These are phyloP conservation scores for Lepetodrilus schrolli DNA, from an alignment of 2,888 invertebrate genomes.

Conservation along the genomic window DNA sequence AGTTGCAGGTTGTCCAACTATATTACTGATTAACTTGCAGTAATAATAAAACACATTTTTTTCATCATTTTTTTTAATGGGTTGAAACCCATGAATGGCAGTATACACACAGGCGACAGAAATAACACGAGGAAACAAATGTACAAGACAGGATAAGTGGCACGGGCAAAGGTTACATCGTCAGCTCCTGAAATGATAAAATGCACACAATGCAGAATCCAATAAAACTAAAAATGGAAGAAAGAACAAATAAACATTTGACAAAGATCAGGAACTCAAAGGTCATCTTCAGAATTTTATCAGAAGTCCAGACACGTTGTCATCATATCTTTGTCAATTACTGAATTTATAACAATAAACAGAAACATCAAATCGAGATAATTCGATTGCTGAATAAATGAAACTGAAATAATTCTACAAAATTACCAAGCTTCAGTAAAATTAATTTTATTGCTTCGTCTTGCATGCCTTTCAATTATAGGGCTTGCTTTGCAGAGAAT, in stretches of 20 bases:
- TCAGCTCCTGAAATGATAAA: slow-evolving; percentile 48
- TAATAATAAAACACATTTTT: no score
- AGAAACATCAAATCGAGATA: no score
- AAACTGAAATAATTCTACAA: no score
- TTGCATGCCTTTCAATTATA: no score
- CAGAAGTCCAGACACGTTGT: slow-evolving; percentile 22
- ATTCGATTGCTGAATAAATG: no score
- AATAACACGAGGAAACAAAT: slow-evolving; percentile 30
- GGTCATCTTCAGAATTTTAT: background rate
- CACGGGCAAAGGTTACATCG: slow-evolving; percentile 41
- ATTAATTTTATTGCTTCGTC: no score
- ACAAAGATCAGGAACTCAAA: slow-evolving; percentile 24
- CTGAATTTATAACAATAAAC: background rate
- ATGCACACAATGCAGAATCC: background rate
- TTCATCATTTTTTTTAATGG: background rate
- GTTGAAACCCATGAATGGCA: slow-evolving; percentile 10
- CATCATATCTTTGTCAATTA: background rate
- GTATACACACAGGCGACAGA: slow-evolving; percentile 29
- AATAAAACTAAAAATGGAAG: background rate
- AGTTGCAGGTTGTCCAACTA: no score
- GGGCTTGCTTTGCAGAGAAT: no score
- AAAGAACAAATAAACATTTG: background rate
- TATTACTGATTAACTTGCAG: no score
- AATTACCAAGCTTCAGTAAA: no score
- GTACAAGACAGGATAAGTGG: slow-evolving; percentile 27